Conservation (phyloP, 1,140 invertebrate species). For the Anastrepha obliqua region DNA sequence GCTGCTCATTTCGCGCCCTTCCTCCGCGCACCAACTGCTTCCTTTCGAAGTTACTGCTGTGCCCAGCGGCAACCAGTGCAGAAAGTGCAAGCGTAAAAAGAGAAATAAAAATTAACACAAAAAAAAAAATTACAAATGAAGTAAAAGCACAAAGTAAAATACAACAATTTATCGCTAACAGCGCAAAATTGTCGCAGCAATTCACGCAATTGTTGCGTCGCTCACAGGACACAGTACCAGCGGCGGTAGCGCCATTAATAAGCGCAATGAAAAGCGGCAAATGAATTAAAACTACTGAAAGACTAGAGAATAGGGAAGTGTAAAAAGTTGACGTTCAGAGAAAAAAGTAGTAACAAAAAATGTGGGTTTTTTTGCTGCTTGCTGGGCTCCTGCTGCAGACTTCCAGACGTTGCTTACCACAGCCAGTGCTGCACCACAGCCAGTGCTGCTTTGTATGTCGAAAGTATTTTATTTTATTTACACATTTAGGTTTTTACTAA, state of each 20-base stretch:
- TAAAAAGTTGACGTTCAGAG: neutral
- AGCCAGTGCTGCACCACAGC: neutral
- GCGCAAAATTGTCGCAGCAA: constrained; percentile 38
- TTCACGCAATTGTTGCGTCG: constrained; percentile 49
- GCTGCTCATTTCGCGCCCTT: neutral
- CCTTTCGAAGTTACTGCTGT: neutral
- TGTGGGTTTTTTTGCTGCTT: neutral
- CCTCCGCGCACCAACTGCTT: neutral
- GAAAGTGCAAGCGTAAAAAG: constrained; percentile 33
- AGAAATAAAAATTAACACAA: neutral
- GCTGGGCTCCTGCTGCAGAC: no score
- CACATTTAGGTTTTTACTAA: neutral
- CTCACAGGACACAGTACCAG: neutral
- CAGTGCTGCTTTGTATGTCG: neutral
- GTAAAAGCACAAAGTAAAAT: constrained; percentile 29
- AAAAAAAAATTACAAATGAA: constrained; percentile 20
- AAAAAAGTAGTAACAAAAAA: neutral
- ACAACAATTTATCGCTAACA: constrained; percentile 49
- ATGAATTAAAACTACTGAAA: constrained; percentile 52
- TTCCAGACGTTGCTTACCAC: no score
- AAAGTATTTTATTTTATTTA: neutral
- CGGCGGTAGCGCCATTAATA: constrained; percentile 30
- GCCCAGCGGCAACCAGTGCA: neutral
- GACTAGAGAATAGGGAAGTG: constrained; percentile 14
- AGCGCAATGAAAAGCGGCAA: constrained; percentile 50